Percentiles rank a stretch among this genome's conserved stretches.
These are phyloP conservation scores for Byasa hedistus DNA, from an alignment of 2,888 invertebrate genomes.

Conservation along the genomic window DNA sequence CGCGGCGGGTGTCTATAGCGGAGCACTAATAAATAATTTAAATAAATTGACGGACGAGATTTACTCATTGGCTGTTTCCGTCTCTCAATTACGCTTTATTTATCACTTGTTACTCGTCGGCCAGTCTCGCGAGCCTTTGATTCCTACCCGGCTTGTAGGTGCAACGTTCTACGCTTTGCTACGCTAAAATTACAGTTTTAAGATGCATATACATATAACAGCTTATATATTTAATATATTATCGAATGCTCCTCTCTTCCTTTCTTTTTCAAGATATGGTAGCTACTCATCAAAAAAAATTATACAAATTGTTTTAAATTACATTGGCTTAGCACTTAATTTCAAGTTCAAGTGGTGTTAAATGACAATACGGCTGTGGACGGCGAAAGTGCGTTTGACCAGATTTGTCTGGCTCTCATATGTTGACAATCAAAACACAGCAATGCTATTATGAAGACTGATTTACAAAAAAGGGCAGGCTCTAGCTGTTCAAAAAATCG, in stretches of 20 bases:
- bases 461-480: too few relatives aligned
- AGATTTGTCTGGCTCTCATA: too few relatives aligned
- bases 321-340: too few relatives aligned
- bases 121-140: slow-evolving; percentile 44
- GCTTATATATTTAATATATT: neutral
- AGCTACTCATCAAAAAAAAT: too few relatives aligned
- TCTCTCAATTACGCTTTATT: slow-evolving; percentile 79
- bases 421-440: too few relatives aligned
- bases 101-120: slow-evolving; percentile 75
- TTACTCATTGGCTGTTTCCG: slow-evolving; percentile 80
- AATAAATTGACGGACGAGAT: slow-evolving; percentile 81
- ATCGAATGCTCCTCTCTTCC: too few relatives aligned
- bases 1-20: slow-evolving; percentile 78
- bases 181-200: slow-evolving; percentile 4
- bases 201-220: neutral
- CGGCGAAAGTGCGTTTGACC: too few relatives aligned
- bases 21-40: slow-evolving; percentile 80
- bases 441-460: too few relatives aligned
- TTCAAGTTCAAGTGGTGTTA: too few relatives aligned
- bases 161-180: slow-evolving; percentile 11
- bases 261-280: neutral
- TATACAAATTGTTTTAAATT: too few relatives aligned
- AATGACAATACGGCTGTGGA: too few relatives aligned
- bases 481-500: too few relatives aligned
- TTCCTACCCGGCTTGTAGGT: slow-evolving; percentile 34